phyloP scores from a whole-genome alignment of 2,797 vertebrate genomes.

The Lepus townsendii region DNA sequence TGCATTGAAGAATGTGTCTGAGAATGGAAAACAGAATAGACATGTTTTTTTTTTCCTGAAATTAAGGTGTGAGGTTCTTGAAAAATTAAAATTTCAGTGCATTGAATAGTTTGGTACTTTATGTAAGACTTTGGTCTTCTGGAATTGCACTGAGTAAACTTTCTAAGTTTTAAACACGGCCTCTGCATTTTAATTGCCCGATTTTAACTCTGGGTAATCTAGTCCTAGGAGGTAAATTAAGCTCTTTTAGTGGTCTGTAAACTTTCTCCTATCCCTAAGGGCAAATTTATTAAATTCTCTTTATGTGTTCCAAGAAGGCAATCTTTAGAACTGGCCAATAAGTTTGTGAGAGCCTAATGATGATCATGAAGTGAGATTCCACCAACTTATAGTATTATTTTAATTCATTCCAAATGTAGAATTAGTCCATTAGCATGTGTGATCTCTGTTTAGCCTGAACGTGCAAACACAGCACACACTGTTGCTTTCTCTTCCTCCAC shows the following conservation, averaged over 20 bases:
- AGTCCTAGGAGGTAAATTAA: slow-evolving; percentile 62
- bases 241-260: slow-evolving; percentile 56
- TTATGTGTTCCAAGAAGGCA: slow-evolving; percentile 68
- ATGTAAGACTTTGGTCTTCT: neutral
- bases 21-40: neutral
- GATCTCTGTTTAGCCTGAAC: too few relatives aligned
- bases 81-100: slow-evolving; percentile 38
- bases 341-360: slow-evolving; percentile 47
- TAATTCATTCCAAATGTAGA: slow-evolving; percentile 64
- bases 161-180: slow-evolving; percentile 53
- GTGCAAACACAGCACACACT: neutral
- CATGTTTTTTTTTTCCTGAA: neutral
- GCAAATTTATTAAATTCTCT: slow-evolving; percentile 69
- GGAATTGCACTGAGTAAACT: neutral
- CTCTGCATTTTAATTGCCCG: slow-evolving; percentile 60
- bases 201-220: slow-evolving; percentile 68
- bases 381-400: slow-evolving; percentile 42
- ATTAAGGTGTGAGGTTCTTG: neutral
- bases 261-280: slow-evolving; percentile 62
- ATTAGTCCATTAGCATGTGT: neutral
- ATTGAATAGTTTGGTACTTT: neutral
- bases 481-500: neutral
- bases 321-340: slow-evolving; percentile 46
- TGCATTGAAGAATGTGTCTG: neutral
- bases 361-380: slow-evolving; percentile 8